A percentile compares a stretch with the other conserved stretches of the same genome.
phyloP scores from a whole-genome alignment of 2,888 invertebrate genomes.

The Parelbella ahira region DNA sequence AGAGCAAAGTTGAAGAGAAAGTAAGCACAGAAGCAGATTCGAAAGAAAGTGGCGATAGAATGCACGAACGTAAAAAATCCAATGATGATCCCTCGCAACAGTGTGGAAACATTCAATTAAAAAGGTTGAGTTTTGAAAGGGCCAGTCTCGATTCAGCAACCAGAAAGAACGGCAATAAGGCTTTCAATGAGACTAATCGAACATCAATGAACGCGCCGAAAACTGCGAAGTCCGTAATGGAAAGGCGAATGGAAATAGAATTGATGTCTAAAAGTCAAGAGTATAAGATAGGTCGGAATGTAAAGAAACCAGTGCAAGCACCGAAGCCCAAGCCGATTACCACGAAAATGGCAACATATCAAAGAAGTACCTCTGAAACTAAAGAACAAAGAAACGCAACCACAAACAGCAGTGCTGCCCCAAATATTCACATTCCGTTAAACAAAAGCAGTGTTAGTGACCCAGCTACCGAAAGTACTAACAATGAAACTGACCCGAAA shows the following conservation, averaged over 20 bases:
- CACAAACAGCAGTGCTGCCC: constrained; percentile 37
- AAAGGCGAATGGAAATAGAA: constrained; percentile 72
- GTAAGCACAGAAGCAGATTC: constrained; percentile 11
- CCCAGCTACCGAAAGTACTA: constrained; percentile 31
- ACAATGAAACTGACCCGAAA: constrained; percentile 57
- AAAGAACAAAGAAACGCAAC: constrained; percentile 38
- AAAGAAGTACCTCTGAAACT: constrained; percentile 50
- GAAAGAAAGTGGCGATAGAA: constrained; percentile 26
- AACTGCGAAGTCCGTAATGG: constrained; percentile 66
- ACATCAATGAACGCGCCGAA: constrained; percentile 49
- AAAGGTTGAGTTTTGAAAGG: constrained; percentile 70
- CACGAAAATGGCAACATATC: constrained; percentile 63
- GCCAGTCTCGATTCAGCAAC: constrained; percentile 72
- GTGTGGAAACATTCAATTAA: constrained; percentile 64
- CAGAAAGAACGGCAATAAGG: constrained; percentile 43
- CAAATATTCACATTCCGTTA: constrained; percentile 42
- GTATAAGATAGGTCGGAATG: constrained; percentile 39
- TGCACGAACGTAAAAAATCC: constrained; percentile 29
- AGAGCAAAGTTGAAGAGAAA: constrained; percentile 30
- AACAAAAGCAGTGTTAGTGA: constrained; percentile 44
- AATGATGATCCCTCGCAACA: constrained; percentile 34
- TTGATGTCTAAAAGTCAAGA: constrained; percentile 55
- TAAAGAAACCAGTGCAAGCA: constrained; percentile 51
- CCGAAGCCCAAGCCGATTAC: constrained; percentile 61
- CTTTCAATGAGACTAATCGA: constrained; percentile 47